These are phyloP conservation scores for Eledone cirrhosa DNA, from an alignment of 2,888 invertebrate species.

Conservation along the genomic window DNA sequence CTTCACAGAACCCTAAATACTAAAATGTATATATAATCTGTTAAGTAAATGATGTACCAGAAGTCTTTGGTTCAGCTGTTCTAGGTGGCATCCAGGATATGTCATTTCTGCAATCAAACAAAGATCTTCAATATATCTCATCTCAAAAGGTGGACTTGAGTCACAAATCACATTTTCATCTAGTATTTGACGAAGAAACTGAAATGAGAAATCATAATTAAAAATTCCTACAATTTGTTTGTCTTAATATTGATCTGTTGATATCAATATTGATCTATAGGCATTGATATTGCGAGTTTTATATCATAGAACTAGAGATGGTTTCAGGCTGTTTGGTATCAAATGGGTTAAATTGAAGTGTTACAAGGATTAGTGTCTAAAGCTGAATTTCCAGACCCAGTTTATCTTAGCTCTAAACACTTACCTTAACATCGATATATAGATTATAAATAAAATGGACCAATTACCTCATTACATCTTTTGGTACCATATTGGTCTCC, in stretches of 20 bases:
- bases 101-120: constrained; percentile 46
- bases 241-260: too few species aligned
- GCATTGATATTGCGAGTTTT: too few species aligned
- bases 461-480: constrained; percentile 62
- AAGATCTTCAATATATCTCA: constrained; percentile 63
- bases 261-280: too few species aligned
- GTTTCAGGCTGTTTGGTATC: too few species aligned
- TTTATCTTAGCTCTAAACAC: too few species aligned
- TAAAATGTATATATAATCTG: not conserved
- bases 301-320: too few species aligned
- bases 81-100: not conserved
- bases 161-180: constrained; percentile 64
- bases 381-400: not conserved
- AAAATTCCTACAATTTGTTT: too few species aligned
- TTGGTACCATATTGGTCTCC: constrained; percentile 61
- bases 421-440: not conserved
- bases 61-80: not conserved
- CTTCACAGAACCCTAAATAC: too few species aligned
- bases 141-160: constrained; percentile 64
- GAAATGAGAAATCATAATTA: not conserved
- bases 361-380: not conserved
- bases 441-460: not conserved
- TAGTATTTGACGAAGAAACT: constrained; percentile 59
- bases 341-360: too few species aligned
- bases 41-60: not conserved